phyloP scores from a whole-genome alignment of 2,888 invertebrate species.

The Ectemnius lituratus region DNA sequence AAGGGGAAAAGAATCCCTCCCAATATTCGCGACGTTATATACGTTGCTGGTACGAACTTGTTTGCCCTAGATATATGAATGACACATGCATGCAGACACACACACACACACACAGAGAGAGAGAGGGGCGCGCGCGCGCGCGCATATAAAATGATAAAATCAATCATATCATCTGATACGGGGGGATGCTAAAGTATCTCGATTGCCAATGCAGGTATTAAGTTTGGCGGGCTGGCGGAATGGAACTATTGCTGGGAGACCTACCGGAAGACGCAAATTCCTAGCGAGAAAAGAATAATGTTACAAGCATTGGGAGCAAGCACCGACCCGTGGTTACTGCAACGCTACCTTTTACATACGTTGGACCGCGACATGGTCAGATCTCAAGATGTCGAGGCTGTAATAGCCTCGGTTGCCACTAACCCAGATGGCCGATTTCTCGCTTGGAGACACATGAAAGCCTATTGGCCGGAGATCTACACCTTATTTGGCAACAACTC shows the following conservation, averaged over 20 bases:
- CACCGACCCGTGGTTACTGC: conserved; percentile 88
- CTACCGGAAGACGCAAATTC: conserved; percentile 83
- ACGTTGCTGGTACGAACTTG: conserved; percentile 78
- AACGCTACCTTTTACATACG: conserved; percentile 87
- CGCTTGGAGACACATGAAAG: conserved; percentile 86
- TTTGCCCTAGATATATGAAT: too few species aligned
- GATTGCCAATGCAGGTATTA: conserved; percentile 80
- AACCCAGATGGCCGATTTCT: conserved; percentile 86
- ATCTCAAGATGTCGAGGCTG: conserved; percentile 85
- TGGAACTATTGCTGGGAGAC: conserved; percentile 89
- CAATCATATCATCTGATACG: too few species aligned
- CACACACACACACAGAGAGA: too few species aligned
- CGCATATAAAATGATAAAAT: too few species aligned
- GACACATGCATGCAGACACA: too few species aligned
- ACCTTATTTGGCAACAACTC: conserved; percentile 83
- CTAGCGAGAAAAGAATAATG: conserved; percentile 86
- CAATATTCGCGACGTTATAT: conserved; percentile 87
- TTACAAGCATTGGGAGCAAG: conserved; percentile 86
- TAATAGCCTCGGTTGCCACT: conserved; percentile 85
- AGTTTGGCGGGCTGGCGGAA: conserved; percentile 84
- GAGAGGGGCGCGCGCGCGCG: too few species aligned
- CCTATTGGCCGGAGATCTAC: conserved; percentile 84
- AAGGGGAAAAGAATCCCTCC: conserved; percentile 84
- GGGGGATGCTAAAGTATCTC: too few species aligned
- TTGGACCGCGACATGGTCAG: conserved; percentile 85